A percentile compares a stretch with the other conserved stretches of the same genome.
These are phyloP conservation scores for Parasteatoda lunata DNA, from an alignment of 2,888 invertebrate genomes.

Conservation along the genomic window DNA sequence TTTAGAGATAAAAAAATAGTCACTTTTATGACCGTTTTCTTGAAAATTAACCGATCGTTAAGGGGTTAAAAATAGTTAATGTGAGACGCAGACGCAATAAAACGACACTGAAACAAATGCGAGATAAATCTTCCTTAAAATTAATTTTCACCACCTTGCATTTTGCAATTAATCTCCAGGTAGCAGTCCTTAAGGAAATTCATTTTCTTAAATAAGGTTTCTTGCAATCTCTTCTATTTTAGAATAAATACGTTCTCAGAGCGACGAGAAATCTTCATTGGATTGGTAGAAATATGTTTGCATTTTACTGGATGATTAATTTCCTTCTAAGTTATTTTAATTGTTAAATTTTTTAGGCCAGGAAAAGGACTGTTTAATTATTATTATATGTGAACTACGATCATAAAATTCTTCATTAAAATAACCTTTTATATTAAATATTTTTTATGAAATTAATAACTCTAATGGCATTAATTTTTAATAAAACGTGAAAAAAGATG, in stretches of 20 bases:
- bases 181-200: not conserved
- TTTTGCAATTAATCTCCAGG: not conserved
- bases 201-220: constrained; percentile 5
- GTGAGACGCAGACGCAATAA: too few relatives aligned
- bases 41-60: too few relatives aligned
- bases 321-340: constrained; percentile 53
- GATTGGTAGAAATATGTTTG: not conserved
- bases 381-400: too few relatives aligned
- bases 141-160: constrained; percentile 11
- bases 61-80: too few relatives aligned
- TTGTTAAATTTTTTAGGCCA: not conserved
- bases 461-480: too few relatives aligned
- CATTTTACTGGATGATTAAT: constrained; percentile 31
- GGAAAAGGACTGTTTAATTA: too few relatives aligned
- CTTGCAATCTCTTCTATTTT: not conserved
- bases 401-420: too few relatives aligned
- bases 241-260: constrained; percentile 11
- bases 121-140: not conserved
- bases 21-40: too few relatives aligned
- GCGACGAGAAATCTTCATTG: not conserved
- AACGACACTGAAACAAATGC: not conserved
- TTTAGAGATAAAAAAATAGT: too few relatives aligned
- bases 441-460: too few relatives aligned
- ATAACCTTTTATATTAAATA: too few relatives aligned
- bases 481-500: too few relatives aligned